These are phyloP conservation scores for Colistium nudipinnis DNA, from an alignment of 2,113 vertebrate species.

Conservation along the genomic window DNA sequence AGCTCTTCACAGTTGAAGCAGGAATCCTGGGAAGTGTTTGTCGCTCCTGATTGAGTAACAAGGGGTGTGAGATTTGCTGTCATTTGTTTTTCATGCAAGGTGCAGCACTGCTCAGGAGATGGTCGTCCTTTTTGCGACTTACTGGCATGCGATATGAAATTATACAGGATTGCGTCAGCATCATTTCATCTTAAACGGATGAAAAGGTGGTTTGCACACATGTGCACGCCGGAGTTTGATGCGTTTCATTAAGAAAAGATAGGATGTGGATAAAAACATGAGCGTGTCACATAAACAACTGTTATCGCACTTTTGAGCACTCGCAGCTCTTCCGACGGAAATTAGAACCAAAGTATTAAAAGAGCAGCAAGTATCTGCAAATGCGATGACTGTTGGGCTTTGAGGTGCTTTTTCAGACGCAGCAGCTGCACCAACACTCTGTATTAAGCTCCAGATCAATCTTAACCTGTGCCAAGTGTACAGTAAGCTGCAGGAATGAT, in stretches of 20 bases:
- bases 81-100: background rate
- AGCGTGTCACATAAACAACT: constrained; percentile 19
- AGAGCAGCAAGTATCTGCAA: constrained; percentile 19
- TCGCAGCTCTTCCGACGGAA: constrained; percentile 22
- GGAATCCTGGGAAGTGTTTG: background rate
- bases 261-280: background rate
- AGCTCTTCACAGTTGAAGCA: constrained; percentile 18
- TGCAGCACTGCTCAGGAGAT: too few species aligned
- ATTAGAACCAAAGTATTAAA: constrained; percentile 43
- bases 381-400: constrained; percentile 19
- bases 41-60: background rate
- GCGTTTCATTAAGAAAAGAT: constrained; percentile 24
- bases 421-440: constrained; percentile 39
- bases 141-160: background rate
- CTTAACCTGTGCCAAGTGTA: constrained; percentile 53
- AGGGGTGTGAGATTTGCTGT: constrained; percentile 1
- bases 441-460: constrained; percentile 53
- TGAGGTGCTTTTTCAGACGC: constrained; percentile 37
- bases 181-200: constrained; percentile 23
- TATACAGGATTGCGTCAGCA: constrained; percentile 10
- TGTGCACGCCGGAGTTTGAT: constrained; percentile 9
- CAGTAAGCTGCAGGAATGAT: constrained; percentile 46
- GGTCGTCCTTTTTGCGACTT: too few species aligned
- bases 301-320: constrained; percentile 25
- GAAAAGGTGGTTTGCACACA: constrained; percentile 31